These are phyloP conservation scores for Hucho hucho DNA, from an alignment of 2,113 vertebrate species.

Conservation along the genomic window DNA sequence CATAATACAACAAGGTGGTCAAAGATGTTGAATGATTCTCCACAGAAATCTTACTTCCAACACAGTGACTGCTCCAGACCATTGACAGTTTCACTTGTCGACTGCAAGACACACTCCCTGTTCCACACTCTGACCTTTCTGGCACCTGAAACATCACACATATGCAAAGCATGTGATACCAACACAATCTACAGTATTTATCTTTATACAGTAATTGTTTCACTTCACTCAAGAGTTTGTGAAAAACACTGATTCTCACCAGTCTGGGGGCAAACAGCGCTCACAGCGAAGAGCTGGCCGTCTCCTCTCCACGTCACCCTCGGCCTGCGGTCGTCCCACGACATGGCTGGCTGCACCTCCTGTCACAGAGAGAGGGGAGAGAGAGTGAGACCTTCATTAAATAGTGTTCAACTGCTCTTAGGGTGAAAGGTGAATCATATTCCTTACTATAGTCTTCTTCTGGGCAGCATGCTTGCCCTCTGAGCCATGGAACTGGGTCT, in stretches of 20 bases:
- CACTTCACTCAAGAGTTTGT: too few relatives aligned
- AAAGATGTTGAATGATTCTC: not conserved
- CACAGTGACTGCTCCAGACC: conserved; percentile 87
- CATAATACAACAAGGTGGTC: not conserved
- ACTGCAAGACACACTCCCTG: conserved; percentile 89
- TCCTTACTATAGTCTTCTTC: conserved; percentile 67
- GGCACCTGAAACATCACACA: conserved; percentile 52
- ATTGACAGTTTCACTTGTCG: conserved; percentile 86
- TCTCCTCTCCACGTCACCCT: conserved; percentile 92
- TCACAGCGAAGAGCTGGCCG: conserved; percentile 91
- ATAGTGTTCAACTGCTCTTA: not conserved
- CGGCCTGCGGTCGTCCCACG: conserved; percentile 85
- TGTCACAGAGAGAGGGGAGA: conserved; percentile 45
- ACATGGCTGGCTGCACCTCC: conserved; percentile 76
- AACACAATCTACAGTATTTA: too few relatives aligned
- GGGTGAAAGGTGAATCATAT: not conserved
- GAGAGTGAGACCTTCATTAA: not conserved
- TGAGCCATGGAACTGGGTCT: conserved; percentile 97
- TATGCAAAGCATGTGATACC: too few relatives aligned
- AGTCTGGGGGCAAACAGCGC: conserved; percentile 85
- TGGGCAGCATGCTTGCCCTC: conserved; percentile 91
- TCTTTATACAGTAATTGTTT: too few relatives aligned
- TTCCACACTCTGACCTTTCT: conserved; percentile 85
- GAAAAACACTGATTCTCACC: conserved; percentile 53
- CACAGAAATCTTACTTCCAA: conserved; percentile 85